phyloP scores from a whole-genome alignment of 2,113 vertebrate species.

The Varanus salvator region DNA sequence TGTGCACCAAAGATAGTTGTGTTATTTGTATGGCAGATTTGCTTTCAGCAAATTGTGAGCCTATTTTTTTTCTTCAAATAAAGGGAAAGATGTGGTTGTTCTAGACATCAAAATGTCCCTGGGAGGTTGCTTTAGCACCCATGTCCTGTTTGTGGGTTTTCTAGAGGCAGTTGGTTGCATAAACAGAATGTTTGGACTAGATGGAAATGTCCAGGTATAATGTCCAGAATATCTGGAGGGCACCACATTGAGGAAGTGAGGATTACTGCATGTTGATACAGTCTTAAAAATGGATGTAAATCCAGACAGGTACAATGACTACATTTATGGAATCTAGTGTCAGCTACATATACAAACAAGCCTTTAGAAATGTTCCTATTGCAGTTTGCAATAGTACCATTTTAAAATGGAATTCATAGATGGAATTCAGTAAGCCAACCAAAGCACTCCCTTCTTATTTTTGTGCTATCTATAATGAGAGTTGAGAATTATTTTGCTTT shows the following conservation, averaged over 20 bases:
- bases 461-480: not conserved
- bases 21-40: not conserved
- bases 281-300: not conserved
- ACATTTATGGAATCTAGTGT: not conserved
- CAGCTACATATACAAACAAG: not conserved
- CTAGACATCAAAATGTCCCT: not conserved
- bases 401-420: not conserved
- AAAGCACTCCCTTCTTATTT: not conserved
- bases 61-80: not conserved
- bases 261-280: not conserved
- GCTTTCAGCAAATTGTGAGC: not conserved
- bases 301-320: not conserved
- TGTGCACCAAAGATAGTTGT: not conserved
- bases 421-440: not conserved
- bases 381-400: not conserved
- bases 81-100: not conserved
- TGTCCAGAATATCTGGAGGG: too few relatives aligned
- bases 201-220: too few relatives aligned
- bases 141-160: too few relatives aligned
- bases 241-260: too few relatives aligned
- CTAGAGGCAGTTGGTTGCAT: too few relatives aligned
- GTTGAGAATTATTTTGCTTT: not conserved
- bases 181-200: too few relatives aligned
- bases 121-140: too few relatives aligned
- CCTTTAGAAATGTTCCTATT: not conserved